A percentile compares a stretch with the other conserved stretches of the same genome.
Conservation (phyloP, 2,113 vertebrate species). For the Daboia siamensis region DNA sequence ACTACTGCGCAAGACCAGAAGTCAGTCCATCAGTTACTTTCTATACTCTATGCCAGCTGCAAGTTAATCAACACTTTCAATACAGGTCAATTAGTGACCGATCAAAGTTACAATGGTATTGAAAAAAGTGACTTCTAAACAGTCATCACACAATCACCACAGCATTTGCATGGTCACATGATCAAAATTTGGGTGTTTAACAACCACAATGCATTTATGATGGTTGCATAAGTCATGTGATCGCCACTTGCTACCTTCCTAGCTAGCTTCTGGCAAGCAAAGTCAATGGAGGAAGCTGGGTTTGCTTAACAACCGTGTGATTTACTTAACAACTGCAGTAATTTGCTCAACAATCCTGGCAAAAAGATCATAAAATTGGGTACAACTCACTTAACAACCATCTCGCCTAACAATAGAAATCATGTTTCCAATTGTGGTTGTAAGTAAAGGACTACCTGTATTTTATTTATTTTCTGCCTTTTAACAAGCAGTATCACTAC, state of each 20-base stretch:
- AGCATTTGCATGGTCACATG: not conserved
- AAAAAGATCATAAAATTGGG: not conserved
- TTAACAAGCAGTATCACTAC: not conserved
- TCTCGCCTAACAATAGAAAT: not conserved
- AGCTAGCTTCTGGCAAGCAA: not conserved
- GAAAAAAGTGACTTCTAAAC: no score
- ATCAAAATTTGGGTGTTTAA: not conserved
- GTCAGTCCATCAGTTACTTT: no score
- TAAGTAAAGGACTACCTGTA: no score
- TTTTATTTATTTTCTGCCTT: not conserved
- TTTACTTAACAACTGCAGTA: not conserved
- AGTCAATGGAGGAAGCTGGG: not conserved
- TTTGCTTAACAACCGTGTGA: not conserved
- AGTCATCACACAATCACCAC: not conserved
- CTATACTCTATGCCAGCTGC: not conserved
- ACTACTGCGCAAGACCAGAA: no score
- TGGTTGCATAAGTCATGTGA: not conserved
- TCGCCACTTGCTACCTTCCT: not conserved
- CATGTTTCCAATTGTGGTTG: no score
- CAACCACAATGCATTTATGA: not conserved
- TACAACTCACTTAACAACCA: not conserved
- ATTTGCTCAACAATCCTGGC: not conserved
- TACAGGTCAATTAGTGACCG: no score
- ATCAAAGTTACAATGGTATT: no score
- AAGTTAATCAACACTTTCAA: not conserved